phyloP scores from a whole-genome alignment of 2,797 vertebrate genomes.

The Helicolenus hilgendorfi region DNA sequence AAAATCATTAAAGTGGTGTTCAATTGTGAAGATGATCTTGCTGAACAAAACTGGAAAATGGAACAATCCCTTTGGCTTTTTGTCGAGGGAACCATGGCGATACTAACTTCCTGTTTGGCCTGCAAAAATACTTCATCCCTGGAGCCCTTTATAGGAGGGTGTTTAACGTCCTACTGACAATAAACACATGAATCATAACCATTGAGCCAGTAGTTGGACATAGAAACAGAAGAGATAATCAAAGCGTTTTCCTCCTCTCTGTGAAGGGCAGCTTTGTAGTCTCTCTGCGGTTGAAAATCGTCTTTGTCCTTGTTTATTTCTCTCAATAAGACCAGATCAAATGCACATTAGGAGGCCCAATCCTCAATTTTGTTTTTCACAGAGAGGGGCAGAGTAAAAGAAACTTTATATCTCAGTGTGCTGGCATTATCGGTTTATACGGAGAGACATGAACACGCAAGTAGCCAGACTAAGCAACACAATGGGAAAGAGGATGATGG shows the following conservation, averaged over 20 bases:
- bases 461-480: not conserved
- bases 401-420: conserved; percentile 30
- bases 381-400: conserved; percentile 22
- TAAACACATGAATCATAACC: not conserved
- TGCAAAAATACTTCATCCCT: too few species aligned
- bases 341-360: conserved; percentile 48
- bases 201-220: conserved; percentile 2
- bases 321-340: conserved; percentile 60
- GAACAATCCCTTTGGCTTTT: too few species aligned
- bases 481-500: not conserved
- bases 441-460: conserved; percentile 11
- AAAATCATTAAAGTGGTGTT: too few species aligned
- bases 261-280: conserved; percentile 45
- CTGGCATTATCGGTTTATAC: conserved; percentile 50
- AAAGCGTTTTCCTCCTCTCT: not conserved
- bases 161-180: not conserved
- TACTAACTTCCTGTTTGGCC: too few species aligned
- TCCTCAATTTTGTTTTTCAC: conserved; percentile 30
- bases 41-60: too few species aligned
- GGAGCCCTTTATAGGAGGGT: not conserved
- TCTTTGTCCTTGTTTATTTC: conserved; percentile 31
- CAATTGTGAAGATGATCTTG: too few species aligned
- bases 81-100: too few species aligned
- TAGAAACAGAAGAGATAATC: not conserved
- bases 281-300: not conserved